phyloP scores from a whole-genome alignment of 2,888 invertebrate species.

The Phania funesta region DNA sequence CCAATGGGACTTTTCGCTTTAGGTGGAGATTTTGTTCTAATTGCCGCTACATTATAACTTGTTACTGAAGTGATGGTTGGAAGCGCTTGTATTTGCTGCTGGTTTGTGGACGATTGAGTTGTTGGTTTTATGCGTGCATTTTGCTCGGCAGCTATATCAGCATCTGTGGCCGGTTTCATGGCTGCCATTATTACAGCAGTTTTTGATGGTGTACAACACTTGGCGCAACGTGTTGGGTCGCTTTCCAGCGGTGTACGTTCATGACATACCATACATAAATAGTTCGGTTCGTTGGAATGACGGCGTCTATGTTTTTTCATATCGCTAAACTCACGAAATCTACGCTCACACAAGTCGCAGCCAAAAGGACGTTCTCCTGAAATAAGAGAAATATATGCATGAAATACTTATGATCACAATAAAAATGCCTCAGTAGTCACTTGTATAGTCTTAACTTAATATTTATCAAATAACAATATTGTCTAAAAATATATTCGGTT shows the following conservation, averaged over 20 bases:
- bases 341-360: constrained; percentile 78
- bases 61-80: constrained; percentile 34
- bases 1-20: neutral
- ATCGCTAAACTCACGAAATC: constrained; percentile 80
- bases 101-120: neutral
- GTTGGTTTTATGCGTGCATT: constrained; percentile 13
- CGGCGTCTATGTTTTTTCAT: constrained; percentile 79
- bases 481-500: too few relatives aligned
- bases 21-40: constrained; percentile 25
- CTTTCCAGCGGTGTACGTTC: constrained; percentile 73
- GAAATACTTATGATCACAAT: neutral
- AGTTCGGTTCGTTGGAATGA: constrained; percentile 74
- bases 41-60: constrained; percentile 22
- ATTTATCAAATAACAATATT: too few relatives aligned
- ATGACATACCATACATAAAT: constrained; percentile 78
- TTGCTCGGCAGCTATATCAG: constrained; percentile 47
- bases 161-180: constrained; percentile 63
- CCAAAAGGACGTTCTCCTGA: constrained; percentile 79
- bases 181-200: constrained; percentile 69
- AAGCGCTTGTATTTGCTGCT: constrained; percentile 5
- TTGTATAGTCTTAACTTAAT: too few relatives aligned
- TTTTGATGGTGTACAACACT: constrained; percentile 74
- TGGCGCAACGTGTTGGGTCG: constrained; percentile 77
- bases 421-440: too few relatives aligned
- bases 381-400: neutral